Percentiles rank a stretch among this genome's conserved stretches.
Conservation (phyloP, 2,888 invertebrate species). For the Globia sparganii region DNA sequence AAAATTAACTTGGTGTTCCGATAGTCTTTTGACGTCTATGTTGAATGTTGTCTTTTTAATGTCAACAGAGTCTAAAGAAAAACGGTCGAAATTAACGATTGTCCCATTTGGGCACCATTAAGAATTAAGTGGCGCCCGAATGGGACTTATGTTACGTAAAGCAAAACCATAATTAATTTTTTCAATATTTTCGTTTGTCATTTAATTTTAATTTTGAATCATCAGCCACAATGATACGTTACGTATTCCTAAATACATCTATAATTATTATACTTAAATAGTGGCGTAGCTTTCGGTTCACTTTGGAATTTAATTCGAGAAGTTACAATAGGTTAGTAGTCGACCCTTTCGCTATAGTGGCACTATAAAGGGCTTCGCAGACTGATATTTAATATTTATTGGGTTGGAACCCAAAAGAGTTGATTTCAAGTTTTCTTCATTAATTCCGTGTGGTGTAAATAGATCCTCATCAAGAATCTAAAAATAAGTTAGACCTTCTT, state of each 20-base stretch:
- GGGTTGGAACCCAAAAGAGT: slow-evolving; percentile 67
- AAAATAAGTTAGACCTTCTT: neutral
- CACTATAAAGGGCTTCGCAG: slow-evolving; percentile 80
- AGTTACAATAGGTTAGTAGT: slow-evolving; percentile 81
- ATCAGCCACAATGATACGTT: neutral
- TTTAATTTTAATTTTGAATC: neutral
- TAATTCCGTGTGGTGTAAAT: slow-evolving; percentile 20
- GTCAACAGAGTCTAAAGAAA: neutral
- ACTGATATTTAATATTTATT: slow-evolving; percentile 83
- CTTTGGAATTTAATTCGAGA: slow-evolving; percentile 82
- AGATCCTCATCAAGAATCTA: neutral
- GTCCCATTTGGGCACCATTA: slow-evolving; percentile 23
- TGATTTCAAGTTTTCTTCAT: slow-evolving; percentile 60
- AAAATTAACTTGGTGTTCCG: neutral
- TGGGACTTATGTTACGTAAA: neutral
- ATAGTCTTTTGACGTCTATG: neutral
- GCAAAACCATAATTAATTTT: neutral
- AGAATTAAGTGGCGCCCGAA: slow-evolving; percentile 29
- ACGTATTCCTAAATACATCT: slow-evolving; percentile 28
- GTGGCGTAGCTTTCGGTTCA: slow-evolving; percentile 60
- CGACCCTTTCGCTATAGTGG: slow-evolving; percentile 77
- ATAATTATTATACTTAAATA: slow-evolving; percentile 47
- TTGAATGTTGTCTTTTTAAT: neutral
- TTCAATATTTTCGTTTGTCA: neutral
- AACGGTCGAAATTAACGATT: neutral